Percentiles rank a stretch among this genome's conserved stretches.
phyloP scores from a whole-genome alignment of 1,140 invertebrate species.

The Drosophila arizonae region DNA sequence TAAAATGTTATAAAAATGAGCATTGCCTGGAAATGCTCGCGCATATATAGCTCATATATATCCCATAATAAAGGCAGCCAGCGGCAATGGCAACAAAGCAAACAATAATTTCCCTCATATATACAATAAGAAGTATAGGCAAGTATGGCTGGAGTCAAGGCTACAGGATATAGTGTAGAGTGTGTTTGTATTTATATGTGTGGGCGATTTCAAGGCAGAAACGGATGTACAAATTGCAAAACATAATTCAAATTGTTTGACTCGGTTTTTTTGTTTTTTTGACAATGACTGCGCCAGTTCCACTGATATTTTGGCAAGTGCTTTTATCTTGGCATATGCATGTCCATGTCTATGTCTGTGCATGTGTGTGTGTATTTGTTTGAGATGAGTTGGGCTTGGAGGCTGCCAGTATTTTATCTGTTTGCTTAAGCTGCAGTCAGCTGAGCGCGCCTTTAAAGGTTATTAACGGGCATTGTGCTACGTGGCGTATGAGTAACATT shows the following conservation, averaged over 20 bases:
- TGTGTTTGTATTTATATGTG: slow-evolving; percentile 30
- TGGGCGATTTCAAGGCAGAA: slow-evolving; percentile 58
- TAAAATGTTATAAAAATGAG: slow-evolving; percentile 64
- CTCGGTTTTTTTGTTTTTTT: slow-evolving; percentile 52
- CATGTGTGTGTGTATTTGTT: neutral
- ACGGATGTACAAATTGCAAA: slow-evolving; percentile 80
- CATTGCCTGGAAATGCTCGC: slow-evolving; percentile 33
- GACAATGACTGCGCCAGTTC: slow-evolving; percentile 68
- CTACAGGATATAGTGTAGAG: neutral
- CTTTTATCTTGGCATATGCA: slow-evolving; percentile 63
- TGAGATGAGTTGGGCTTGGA: neutral
- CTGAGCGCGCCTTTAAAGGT: slow-evolving; percentile 30
- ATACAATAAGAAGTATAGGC: slow-evolving; percentile 39
- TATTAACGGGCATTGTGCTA: slow-evolving; percentile 31
- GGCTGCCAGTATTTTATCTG: slow-evolving; percentile 38
- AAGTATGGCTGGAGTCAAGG: slow-evolving; percentile 21
- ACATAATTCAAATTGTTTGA: slow-evolving; percentile 82
- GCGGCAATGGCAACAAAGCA: slow-evolving; percentile 68
- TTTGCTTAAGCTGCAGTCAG: slow-evolving; percentile 41
- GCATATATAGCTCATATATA: slow-evolving; percentile 21
- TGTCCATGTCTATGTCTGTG: slow-evolving; percentile 21
- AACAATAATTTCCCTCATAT: slow-evolving; percentile 74
- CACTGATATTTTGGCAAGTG: slow-evolving; percentile 20
- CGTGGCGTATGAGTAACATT: slow-evolving; percentile 70
- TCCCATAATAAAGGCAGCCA: slow-evolving; percentile 55